A percentile compares a stretch with the other conserved stretches of the same genome.
phyloP scores from a whole-genome alignment of 2,113 vertebrate species.

The Cebidichthys violaceus region DNA sequence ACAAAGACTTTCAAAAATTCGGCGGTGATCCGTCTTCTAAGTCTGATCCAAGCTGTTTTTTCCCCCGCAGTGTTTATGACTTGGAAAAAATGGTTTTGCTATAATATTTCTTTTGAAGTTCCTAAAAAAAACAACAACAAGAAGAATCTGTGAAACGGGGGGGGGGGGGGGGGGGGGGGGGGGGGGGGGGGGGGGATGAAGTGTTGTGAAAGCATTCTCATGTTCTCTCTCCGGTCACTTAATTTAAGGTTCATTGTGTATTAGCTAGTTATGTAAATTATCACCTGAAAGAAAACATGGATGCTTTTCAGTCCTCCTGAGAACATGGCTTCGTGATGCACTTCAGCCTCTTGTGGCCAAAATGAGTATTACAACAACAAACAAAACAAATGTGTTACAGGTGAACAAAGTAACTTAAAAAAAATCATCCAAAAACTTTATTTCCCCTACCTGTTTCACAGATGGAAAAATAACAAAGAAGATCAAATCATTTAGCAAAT shows the following conservation, averaged over 20 bases:
- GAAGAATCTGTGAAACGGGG: background rate
- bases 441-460: too few relatives aligned
- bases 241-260: background rate
- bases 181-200: background rate
- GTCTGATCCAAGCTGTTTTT: background rate
- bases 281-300: background rate
- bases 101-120: background rate
- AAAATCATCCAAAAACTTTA: too few relatives aligned
- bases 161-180: too few relatives aligned
- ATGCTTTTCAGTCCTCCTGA: background rate
- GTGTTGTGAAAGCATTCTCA: too few relatives aligned
- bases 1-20: background rate
- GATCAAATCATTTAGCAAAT: too few relatives aligned
- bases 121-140: background rate
- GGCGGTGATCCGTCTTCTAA: background rate
- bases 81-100: too few relatives aligned
- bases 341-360: background rate
- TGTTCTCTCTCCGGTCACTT: background rate
- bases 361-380: background rate
- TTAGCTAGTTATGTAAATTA: background rate
- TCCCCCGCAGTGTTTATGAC: background rate
- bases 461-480: too few relatives aligned
- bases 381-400: background rate
- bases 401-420: too few relatives aligned
- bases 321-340: background rate